Percentiles rank a stretch among this genome's conserved stretches.
phyloP scores from a whole-genome alignment of 2,113 vertebrate genomes.

The Labeo rohita region DNA sequence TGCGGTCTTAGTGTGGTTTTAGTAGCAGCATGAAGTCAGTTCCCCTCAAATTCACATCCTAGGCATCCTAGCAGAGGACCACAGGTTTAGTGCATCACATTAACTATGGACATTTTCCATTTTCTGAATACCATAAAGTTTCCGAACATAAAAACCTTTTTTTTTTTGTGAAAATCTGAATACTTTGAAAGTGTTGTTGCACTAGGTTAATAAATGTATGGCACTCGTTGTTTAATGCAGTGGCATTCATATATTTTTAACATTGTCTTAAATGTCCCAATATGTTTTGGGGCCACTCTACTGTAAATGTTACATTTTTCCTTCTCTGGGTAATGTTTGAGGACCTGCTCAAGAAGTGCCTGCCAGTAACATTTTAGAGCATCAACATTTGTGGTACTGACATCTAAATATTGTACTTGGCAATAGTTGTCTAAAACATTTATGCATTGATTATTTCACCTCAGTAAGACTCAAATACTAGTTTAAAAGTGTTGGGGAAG shows the following conservation, averaged over 20 bases:
- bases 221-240: too few species aligned
- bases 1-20: not conserved
- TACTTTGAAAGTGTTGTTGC: not conserved
- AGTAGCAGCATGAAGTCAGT: not conserved
- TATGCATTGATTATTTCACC: not conserved
- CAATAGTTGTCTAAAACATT: slow-evolving; percentile 8
- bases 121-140: not conserved
- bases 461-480: not conserved
- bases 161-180: not conserved
- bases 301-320: not conserved
- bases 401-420: slow-evolving; percentile 18
- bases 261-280: not conserved
- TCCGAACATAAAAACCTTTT: not conserved
- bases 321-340: not conserved
- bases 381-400: slow-evolving; percentile 7
- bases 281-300: not conserved
- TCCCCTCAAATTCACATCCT: not conserved
- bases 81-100: not conserved
- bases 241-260: too few species aligned
- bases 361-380: slow-evolving; percentile 10
- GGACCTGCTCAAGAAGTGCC: not conserved
- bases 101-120: not conserved
- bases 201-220: not conserved
- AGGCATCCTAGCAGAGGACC: not conserved
- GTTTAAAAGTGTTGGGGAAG: too few species aligned